Evolutionary conservation across 2,888 invertebrate species (phyloP).

Genomic region (Nipponacmea schrenckii): DNA sequence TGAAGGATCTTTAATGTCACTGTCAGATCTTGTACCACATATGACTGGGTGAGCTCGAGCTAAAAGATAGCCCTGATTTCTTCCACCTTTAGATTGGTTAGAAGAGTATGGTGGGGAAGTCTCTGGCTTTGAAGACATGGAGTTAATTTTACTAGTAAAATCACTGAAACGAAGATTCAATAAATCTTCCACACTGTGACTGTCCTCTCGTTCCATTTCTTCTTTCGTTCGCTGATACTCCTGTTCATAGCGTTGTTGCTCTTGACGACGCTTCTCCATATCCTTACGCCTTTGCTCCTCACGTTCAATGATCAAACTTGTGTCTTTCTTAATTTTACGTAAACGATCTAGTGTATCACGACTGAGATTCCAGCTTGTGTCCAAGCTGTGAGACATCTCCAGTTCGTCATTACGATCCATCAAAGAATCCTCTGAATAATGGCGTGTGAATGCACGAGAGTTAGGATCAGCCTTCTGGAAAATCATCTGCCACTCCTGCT

Average conservation of each 20-base stretch:
- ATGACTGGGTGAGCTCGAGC: background rate
- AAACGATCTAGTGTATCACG: conserved; percentile 51
- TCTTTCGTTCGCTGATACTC: conserved; percentile 54
- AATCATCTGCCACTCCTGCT: background rate
- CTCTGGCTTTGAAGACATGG: too few species aligned
- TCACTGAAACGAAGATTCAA: conserved; percentile 30
- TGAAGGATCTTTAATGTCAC: background rate
- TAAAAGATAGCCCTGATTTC: conserved; percentile 1
- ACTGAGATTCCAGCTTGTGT: conserved; percentile 42
- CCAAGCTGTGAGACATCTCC: conserved; percentile 47
- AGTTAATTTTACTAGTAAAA: background rate
- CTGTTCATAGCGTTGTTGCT: conserved; percentile 54
- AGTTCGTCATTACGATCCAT: conserved; percentile 56
- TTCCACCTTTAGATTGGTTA: background rate
- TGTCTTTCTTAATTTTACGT: conserved; percentile 53
- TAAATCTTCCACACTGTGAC: conserved; percentile 58
- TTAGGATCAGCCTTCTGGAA: background rate
- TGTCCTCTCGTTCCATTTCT: conserved; percentile 56
- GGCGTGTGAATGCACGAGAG: conserved; percentile 27
- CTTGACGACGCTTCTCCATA: conserved; percentile 49
- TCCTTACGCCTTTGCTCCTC: conserved; percentile 53
- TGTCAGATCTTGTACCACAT: background rate
- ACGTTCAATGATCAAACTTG: conserved; percentile 47
- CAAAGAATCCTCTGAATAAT: conserved; percentile 53
- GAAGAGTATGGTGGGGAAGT: too few species aligned